These are phyloP conservation scores for Hydrolagus colliei DNA, from an alignment of 2,797 vertebrate species.

Conservation along the genomic window DNA sequence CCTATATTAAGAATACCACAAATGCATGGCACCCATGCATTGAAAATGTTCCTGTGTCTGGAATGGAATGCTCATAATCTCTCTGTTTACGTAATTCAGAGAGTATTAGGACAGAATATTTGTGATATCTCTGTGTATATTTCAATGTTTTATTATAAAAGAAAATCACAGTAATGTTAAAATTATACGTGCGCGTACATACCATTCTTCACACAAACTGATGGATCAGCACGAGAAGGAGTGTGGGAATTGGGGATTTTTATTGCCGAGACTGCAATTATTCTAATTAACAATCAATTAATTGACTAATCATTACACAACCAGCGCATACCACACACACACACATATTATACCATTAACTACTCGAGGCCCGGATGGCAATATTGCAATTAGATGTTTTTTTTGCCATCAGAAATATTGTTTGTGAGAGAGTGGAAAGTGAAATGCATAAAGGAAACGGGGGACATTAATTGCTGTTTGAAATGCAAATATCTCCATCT, in stretches of 20 bases:
- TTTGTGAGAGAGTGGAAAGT: too few relatives aligned
- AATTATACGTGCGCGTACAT: neutral
- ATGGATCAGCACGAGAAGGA: constrained; percentile 6
- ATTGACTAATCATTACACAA: constrained; percentile 25
- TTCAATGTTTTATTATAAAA: neutral
- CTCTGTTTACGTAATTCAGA: too few relatives aligned
- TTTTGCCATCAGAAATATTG: neutral
- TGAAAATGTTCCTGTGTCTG: too few relatives aligned
- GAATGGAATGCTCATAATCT: too few relatives aligned
- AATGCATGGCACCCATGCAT: too few relatives aligned
- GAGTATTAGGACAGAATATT: too few relatives aligned
- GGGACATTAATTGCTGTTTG: too few relatives aligned
- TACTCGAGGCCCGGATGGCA: neutral
- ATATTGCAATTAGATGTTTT: too few relatives aligned
- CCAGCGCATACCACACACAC: neutral
- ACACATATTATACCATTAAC: neutral
- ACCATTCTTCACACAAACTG: neutral
- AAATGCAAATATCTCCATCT: too few relatives aligned
- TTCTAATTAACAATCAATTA: constrained; percentile 31
- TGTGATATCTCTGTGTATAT: neutral
- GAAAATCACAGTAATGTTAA: neutral
- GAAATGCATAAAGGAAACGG: too few relatives aligned
- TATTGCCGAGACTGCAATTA: constrained; percentile 25
- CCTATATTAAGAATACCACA: too few relatives aligned
- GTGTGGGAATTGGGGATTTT: constrained; percentile 24